phyloP scores from a whole-genome alignment of 2,888 invertebrate species.

The Choreutis nemorana region DNA sequence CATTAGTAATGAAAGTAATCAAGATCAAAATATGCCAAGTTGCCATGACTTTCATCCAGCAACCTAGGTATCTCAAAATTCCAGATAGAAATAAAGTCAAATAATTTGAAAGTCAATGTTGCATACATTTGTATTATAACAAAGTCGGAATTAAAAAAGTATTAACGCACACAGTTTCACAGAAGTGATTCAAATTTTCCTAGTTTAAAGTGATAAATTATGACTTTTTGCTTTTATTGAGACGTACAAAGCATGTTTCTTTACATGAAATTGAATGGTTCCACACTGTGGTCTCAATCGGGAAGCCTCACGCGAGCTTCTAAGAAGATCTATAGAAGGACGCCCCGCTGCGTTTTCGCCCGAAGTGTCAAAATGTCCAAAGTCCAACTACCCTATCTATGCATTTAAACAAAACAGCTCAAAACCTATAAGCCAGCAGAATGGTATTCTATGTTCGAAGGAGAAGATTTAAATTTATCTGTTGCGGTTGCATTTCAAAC shows the following conservation, averaged over 20 bases:
- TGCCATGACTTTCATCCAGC: too few species aligned
- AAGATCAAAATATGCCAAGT: too few species aligned
- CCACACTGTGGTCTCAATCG: conserved; percentile 41
- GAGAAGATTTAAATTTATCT: too few species aligned
- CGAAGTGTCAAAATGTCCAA: conserved; percentile 62
- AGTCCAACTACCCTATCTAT: conserved; percentile 36
- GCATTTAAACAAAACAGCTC: not conserved
- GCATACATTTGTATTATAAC: too few species aligned
- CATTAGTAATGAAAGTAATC: too few species aligned
- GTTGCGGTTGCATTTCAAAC: too few species aligned
- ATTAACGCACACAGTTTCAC: too few species aligned
- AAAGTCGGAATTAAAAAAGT: too few species aligned
- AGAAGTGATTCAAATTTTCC: too few species aligned
- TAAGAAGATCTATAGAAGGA: conserved; percentile 45
- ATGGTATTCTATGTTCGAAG: not conserved
- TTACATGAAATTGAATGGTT: conserved; percentile 36
- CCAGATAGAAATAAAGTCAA: too few species aligned
- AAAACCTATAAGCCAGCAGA: not conserved
- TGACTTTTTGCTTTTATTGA: not conserved
- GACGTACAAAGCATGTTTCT: not conserved
- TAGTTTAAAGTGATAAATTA: conserved; percentile 1
- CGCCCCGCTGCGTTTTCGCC: conserved; percentile 55
- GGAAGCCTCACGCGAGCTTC: conserved; percentile 50
- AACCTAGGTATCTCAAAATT: too few species aligned
- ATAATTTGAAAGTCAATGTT: too few species aligned